Evolutionary conservation across 2,888 invertebrate genomes (phyloP), one percentile per base, ranked within the genome.

Genomic region (Meandrusa payeni): DNA sequence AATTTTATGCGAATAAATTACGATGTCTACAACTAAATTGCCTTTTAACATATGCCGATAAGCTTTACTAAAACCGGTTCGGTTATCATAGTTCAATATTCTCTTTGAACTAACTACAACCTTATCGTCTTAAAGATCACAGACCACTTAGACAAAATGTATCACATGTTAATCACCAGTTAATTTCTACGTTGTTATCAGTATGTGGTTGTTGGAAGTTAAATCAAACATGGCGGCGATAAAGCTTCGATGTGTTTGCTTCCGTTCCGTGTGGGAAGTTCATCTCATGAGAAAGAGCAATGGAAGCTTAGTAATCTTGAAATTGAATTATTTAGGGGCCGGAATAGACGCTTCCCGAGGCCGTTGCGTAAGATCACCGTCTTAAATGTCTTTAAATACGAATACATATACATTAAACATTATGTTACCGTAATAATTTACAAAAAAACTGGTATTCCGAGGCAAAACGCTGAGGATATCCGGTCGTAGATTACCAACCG

Each of bases 271-370:
- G 41, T 41, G 32, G 24, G 31, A 26, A 36, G 19, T 36, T 19
- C 7, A 22, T 43, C 37, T 32, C 43, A 32, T 24, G 43, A 43
- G 43, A 43, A 43, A 28, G 26, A 17, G 17, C 29, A 10, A 24
- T 29, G 27, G 17, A 22, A 36, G 6, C 19, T 9, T 34, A 23
- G 28, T 27, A 42, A 37, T 36, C 23, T 36, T 13, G 19, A 6
- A 19, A 13, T 13, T 32, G 10, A 20, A 22, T 31, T 37, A 32
- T 43, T 36, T 7, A 17, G 28, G 44, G 27, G 38, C 44, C 44
- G 33, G 44, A 44, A 39, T 38, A 3, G 26, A 24, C 10, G 27
- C 22, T 36, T 37, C 36, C 29, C 9, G 9, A 26, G 9, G 10
- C 20, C 11, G 6, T 44, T 27, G 20, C 28, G 38, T 27, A 38